phyloP scores from a whole-genome alignment of 2,888 invertebrate species.

The Caenorhabditis becei region DNA sequence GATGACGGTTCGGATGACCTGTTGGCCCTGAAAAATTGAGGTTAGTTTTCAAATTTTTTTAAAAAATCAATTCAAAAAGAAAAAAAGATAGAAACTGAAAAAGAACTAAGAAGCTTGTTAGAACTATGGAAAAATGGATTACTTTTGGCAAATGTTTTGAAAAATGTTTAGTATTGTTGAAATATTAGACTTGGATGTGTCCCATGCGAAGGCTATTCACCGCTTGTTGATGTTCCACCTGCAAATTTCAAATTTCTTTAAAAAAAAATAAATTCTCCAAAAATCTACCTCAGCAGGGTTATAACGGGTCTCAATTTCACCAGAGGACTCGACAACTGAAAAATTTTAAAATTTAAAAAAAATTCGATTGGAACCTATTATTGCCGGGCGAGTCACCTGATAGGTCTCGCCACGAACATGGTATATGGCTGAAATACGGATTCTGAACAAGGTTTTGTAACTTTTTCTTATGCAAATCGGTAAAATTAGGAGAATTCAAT shows the following conservation, averaged over 20 bases:
- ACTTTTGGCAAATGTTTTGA: not conserved
- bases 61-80: slow-evolving; percentile 2
- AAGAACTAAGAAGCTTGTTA: not conserved
- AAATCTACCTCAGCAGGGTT: slow-evolving; percentile 50
- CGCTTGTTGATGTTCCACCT: slow-evolving; percentile 47
- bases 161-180: not conserved
- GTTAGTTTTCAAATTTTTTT: not conserved
- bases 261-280: not conserved
- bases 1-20: slow-evolving; percentile 52
- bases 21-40: slow-evolving; percentile 38
- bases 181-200: slow-evolving; percentile 49
- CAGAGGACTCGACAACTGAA: slow-evolving; percentile 59
- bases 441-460: no score
- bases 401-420: no score
- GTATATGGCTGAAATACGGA: no score
- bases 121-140: slow-evolving; percentile 16
- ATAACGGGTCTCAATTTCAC: slow-evolving; percentile 55
- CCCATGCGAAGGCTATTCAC: slow-evolving; percentile 65
- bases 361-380: no score
- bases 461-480: no score
- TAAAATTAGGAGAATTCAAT: no score
- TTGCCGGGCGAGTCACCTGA: no score
- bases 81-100: slow-evolving; percentile 6
- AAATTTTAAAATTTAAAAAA: slow-evolving; percentile 3
- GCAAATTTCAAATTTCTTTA: slow-evolving; percentile 21